Conservation (phyloP, 2,888 invertebrate species). For the Vesta saturnalis region DNA sequence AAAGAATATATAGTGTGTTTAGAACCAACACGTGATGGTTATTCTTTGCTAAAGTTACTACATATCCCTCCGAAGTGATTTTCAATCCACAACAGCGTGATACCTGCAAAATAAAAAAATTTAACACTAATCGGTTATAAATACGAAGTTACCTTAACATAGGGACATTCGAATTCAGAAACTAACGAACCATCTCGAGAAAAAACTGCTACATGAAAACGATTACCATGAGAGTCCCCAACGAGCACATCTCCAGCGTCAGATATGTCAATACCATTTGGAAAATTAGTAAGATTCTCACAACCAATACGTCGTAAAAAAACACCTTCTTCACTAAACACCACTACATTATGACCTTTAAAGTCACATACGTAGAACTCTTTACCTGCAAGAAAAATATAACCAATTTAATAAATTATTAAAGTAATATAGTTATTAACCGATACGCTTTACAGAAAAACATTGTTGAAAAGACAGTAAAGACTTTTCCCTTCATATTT, state of each 20-base stretch:
- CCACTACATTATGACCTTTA: conserved; percentile 97
- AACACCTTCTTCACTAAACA: conserved; percentile 91
- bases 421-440: not conserved
- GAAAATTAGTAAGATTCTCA: conserved; percentile 96
- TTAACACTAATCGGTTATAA: not conserved
- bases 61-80: conserved; percentile 96
- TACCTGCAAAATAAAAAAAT: conserved; percentile 80
- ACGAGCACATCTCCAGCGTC: conserved; percentile 96
- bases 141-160: conserved; percentile 81
- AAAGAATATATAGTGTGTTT: conserved; percentile 92
- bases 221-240: conserved; percentile 97
- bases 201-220: conserved; percentile 97
- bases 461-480: no score
- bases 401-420: not conserved
- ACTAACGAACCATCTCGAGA: conserved; percentile 86
- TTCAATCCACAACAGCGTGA: conserved; percentile 98
- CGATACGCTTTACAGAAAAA: no score
- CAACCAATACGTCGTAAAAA: conserved; percentile 94
- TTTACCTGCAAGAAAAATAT: conserved; percentile 76
- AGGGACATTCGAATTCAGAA: conserved; percentile 96
- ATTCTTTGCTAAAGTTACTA: conserved; percentile 97
- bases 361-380: conserved; percentile 98
- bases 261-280: conserved; percentile 97
- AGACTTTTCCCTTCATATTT: no score
- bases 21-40: conserved; percentile 98